A percentile compares a stretch with the other conserved stretches of the same genome.
Evolutionary conservation across 1,140 invertebrate species (phyloP).

Genomic region (Lithobius niger): DNA sequence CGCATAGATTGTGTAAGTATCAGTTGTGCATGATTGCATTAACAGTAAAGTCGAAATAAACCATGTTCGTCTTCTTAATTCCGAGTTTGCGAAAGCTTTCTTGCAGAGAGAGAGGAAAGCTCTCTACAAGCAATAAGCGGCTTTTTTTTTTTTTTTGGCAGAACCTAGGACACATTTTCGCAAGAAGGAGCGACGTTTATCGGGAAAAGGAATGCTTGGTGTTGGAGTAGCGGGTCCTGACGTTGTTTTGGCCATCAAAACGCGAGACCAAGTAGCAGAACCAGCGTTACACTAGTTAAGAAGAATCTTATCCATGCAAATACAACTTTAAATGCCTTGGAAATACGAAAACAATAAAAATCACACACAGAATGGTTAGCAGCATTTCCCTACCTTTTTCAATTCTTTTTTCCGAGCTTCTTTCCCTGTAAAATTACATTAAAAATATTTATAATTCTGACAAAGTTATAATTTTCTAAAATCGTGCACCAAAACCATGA

Average conservation of each 20-base stretch:
- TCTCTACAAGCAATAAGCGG: too few relatives aligned
- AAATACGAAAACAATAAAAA: not conserved
- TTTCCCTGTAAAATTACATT: slow-evolving; percentile 52
- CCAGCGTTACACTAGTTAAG: slow-evolving; percentile 1
- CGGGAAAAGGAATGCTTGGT: too few relatives aligned
- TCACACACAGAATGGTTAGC: not conserved
- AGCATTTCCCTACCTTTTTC: slow-evolving; percentile 52
- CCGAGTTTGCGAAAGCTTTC: too few relatives aligned
- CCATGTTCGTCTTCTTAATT: too few relatives aligned
- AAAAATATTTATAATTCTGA: not conserved
- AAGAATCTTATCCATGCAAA: not conserved
- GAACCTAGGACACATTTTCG: too few relatives aligned
- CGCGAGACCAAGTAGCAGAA: not conserved
- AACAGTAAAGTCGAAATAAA: too few relatives aligned
- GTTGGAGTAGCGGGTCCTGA: too few relatives aligned
- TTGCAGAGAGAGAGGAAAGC: too few relatives aligned
- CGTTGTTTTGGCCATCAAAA: not conserved
- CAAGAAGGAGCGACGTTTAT: too few relatives aligned
- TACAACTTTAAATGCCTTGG: not conserved
- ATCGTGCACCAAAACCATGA: not conserved
- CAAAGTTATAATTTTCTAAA: slow-evolving; percentile 6
- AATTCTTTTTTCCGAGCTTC: slow-evolving; percentile 93
- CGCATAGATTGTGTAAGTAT: too few relatives aligned
- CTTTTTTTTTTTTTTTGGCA: too few relatives aligned
- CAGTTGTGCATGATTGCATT: too few relatives aligned